Evolutionary conservation across 2,113 vertebrate genomes (phyloP).

Genomic region (Apistogramma diplotaenia): DNA sequence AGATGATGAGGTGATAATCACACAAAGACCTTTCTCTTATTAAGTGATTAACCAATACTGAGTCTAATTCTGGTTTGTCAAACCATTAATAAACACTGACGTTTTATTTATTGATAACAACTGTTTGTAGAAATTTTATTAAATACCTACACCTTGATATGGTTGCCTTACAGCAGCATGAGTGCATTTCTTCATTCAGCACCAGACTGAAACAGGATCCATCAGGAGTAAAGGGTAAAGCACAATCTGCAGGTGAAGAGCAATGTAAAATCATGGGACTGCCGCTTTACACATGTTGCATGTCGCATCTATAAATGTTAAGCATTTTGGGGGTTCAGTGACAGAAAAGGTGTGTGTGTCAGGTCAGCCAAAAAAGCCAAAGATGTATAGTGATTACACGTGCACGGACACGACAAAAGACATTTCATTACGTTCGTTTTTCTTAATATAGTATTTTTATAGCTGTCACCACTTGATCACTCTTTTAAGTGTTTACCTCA

Average conservation of each 20-base stretch:
- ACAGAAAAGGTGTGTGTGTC: neutral
- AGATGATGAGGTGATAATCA: neutral
- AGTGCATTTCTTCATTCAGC: neutral
- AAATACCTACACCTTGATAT: neutral
- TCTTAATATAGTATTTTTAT: neutral
- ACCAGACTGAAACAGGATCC: neutral
- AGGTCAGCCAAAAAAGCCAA: neutral
- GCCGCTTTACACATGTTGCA: neutral
- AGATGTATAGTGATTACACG: neutral
- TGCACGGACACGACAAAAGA: neutral
- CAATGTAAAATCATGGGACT: neutral
- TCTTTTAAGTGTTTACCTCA: neutral
- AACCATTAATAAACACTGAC: neutral
- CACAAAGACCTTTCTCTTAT: neutral
- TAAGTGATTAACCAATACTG: neutral
- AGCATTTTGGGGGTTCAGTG: neutral
- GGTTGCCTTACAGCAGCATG: neutral
- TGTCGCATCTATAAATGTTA: neutral
- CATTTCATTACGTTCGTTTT: neutral
- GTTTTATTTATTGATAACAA: neutral
- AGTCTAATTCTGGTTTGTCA: neutral
- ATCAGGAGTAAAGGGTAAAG: neutral
- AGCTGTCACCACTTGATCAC: neutral
- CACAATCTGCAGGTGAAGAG: neutral
- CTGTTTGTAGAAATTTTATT: neutral